Conservation (phyloP, 37 sponge, comb jelly and placozoan species). For the Cliona cf. orientalis region DNA sequence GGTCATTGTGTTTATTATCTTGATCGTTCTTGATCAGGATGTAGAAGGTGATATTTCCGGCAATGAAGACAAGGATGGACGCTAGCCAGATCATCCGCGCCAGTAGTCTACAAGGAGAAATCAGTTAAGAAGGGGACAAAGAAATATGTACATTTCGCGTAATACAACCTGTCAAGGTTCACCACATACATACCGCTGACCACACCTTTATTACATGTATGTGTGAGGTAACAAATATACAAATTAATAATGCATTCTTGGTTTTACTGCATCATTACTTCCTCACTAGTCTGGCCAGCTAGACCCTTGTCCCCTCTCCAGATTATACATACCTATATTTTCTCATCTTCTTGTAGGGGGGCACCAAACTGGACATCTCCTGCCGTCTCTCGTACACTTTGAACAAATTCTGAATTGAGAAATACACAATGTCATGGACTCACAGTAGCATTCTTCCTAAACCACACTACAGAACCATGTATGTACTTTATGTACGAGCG, state of each 20-base stretch:
- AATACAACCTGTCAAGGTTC: too few relatives aligned
- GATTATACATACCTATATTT: constrained; percentile 18
- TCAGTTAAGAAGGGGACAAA: neutral
- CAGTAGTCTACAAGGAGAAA: constrained; percentile 18
- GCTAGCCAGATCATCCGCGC: constrained; percentile 31
- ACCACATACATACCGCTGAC: too few relatives aligned
- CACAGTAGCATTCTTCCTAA: too few relatives aligned
- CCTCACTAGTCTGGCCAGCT: too few relatives aligned
- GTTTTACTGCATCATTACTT: too few relatives aligned
- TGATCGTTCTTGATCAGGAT: constrained; percentile 7
- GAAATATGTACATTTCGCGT: neutral
- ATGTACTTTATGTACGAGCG: too few relatives aligned
- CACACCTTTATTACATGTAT: too few relatives aligned
- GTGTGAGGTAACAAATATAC: too few relatives aligned
- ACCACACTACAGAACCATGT: too few relatives aligned
- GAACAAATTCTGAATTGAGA: constrained; percentile 29
- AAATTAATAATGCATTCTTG: too few relatives aligned
- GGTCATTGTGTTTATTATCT: neutral
- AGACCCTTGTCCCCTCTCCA: too few relatives aligned
- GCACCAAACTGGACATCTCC: constrained; percentile 32
- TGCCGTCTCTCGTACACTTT: constrained; percentile 46
- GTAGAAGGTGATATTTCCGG: constrained; percentile 53
- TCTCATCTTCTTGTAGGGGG: constrained; percentile 43
- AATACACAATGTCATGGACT: too few relatives aligned
- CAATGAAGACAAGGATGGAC: constrained; percentile 33